A percentile compares a stretch with the other conserved stretches of the same genome.
Evolutionary conservation across 1,140 invertebrate genomes (phyloP).

Genomic region (Mamestra configurata): DNA sequence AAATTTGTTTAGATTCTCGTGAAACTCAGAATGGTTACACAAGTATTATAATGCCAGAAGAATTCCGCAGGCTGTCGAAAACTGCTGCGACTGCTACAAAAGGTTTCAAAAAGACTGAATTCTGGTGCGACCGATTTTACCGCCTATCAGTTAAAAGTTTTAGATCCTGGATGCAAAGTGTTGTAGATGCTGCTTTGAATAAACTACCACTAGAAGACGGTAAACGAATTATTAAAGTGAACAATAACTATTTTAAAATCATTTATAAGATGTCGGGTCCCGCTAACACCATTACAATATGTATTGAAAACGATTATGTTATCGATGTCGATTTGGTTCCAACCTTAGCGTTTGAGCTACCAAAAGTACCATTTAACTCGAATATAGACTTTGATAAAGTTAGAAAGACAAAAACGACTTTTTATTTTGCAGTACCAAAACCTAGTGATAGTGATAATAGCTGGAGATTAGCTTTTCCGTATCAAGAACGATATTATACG

Average conservation of each 20-base stretch:
- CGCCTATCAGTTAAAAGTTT: conserved; percentile 64
- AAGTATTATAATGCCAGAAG: conserved; percentile 66
- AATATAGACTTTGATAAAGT: conserved; percentile 63
- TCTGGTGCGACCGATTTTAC: conserved; percentile 66
- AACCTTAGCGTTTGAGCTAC: conserved; percentile 65
- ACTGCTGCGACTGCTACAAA: conserved; percentile 57
- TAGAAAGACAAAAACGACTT: conserved; percentile 46
- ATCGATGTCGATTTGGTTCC: conserved; percentile 73
- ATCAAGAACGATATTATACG: conserved; percentile 66
- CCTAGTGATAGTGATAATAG: conserved; percentile 64
- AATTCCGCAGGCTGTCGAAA: conserved; percentile 67
- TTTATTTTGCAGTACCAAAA: conserved; percentile 73
- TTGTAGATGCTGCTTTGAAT: conserved; percentile 62
- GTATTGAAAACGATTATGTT: conserved; percentile 54
- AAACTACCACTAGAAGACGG: conserved; percentile 58
- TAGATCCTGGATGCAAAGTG: conserved; percentile 71
- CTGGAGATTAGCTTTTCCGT: conserved; percentile 72
- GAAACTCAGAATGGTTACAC: conserved; percentile 60
- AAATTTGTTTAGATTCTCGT: conserved; percentile 63
- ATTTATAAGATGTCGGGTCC: conserved; percentile 65
- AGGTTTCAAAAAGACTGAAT: conserved; percentile 64
- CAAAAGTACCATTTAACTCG: conserved; percentile 59
- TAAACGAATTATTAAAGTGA: conserved; percentile 59
- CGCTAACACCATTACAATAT: conserved; percentile 67
- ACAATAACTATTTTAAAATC: conserved; percentile 59